These are phyloP conservation scores for Sussaba pulchella DNA, from an alignment of 2,888 invertebrate genomes.

Conservation along the genomic window DNA sequence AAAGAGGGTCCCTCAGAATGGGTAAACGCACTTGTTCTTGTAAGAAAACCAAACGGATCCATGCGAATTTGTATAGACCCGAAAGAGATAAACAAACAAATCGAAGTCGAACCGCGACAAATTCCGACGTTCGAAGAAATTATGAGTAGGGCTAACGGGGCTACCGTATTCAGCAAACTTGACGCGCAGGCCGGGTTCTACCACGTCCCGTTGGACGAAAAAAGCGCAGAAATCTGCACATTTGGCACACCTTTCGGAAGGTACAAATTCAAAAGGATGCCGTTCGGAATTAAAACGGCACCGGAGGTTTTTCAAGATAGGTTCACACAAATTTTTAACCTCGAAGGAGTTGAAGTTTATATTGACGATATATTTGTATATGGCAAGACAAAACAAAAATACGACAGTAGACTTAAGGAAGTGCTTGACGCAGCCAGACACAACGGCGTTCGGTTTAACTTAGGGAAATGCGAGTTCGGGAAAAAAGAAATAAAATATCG, in stretches of 20 bases:
- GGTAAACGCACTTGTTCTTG: conserved; percentile 60
- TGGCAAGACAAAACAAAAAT: conserved; percentile 69
- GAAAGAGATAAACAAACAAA: conserved; percentile 51
- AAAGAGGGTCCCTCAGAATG: conserved; percentile 57
- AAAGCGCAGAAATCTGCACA: conserved; percentile 69
- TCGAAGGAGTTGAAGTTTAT: conserved; percentile 70
- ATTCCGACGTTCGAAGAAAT: conserved; percentile 57
- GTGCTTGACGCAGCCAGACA: conserved; percentile 66
- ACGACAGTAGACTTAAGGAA: conserved; percentile 65
- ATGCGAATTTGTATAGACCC: conserved; percentile 56
- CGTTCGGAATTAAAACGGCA: conserved; percentile 69
- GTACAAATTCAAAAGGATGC: conserved; percentile 67
- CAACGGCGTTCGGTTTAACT: conserved; percentile 68
- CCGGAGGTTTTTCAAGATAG: conserved; percentile 70
- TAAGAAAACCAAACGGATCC: conserved; percentile 48
- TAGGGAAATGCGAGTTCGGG: conserved; percentile 68
- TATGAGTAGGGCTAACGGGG: conserved; percentile 40
- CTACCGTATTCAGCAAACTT: conserved; percentile 59
- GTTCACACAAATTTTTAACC: conserved; percentile 68
- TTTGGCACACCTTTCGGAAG: conserved; percentile 73
- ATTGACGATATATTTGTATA: conserved; percentile 72
- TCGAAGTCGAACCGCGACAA: conserved; percentile 48
- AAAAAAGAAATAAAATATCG: conserved; percentile 70
- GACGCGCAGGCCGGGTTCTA: conserved; percentile 72
- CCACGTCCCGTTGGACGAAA: conserved; percentile 68